phyloP scores from a whole-genome alignment of 2,113 vertebrate genomes.

The Varanus komodoensis region DNA sequence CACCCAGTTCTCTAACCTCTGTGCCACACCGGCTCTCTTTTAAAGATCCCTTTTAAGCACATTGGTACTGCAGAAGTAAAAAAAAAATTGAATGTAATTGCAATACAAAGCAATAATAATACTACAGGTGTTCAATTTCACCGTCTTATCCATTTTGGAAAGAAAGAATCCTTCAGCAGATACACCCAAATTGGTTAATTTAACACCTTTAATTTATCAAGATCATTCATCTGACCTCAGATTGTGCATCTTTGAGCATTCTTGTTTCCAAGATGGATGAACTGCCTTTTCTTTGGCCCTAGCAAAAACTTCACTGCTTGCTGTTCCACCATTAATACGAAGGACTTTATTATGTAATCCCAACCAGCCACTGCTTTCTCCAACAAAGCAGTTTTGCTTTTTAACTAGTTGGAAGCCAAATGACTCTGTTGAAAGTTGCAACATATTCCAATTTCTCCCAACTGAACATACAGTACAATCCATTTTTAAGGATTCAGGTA shows the following conservation, averaged over 20 bases:
- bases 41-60: too few relatives aligned
- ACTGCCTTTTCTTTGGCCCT: not conserved
- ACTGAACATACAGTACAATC: constrained; percentile 39
- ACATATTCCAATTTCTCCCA: constrained; percentile 26
- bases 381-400: constrained; percentile 55
- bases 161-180: too few relatives aligned
- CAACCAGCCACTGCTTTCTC: constrained; percentile 4
- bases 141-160: not conserved
- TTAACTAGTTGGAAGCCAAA: constrained; percentile 45
- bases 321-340: not conserved
- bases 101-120: too few relatives aligned
- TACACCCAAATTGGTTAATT: not conserved
- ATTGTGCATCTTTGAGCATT: not conserved
- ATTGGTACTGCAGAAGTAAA: too few relatives aligned
- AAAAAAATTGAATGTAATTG: too few relatives aligned
- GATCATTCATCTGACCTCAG: not conserved
- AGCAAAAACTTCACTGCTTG: not conserved
- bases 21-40: too few relatives aligned
- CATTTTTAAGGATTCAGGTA: constrained; percentile 53
- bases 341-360: not conserved
- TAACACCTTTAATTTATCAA: not conserved
- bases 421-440: constrained; percentile 47
- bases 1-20: too few relatives aligned
- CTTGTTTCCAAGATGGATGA: not conserved
- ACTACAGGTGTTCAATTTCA: not conserved